A percentile compares a stretch with the other conserved stretches of the same genome.
phyloP scores from a whole-genome alignment of 2,113 vertebrate genomes.

The Mobula birostris region DNA sequence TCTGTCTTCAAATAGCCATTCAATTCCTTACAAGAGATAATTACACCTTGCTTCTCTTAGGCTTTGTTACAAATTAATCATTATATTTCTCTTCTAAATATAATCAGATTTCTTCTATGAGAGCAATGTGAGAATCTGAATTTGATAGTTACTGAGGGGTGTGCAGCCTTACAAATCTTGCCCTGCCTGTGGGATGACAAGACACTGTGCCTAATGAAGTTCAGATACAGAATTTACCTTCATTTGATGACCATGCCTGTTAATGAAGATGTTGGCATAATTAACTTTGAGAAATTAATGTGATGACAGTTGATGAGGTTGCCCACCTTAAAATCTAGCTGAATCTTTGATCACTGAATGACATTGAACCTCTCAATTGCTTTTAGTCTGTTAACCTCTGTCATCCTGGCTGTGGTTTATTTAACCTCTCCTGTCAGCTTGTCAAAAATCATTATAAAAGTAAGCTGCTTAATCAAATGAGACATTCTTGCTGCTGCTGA shows the following conservation, averaged over 20 bases:
- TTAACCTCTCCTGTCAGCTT: slow-evolving; percentile 28
- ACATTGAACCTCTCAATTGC: background rate
- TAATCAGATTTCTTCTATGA: background rate
- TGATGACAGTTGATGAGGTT: background rate
- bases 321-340: background rate
- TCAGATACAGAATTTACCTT: background rate
- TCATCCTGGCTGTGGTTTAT: slow-evolving; percentile 12
- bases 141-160: background rate
- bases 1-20: background rate
- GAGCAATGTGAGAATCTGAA: background rate
- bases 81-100: background rate
- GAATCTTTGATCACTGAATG: background rate
- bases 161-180: background rate
- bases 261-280: background rate
- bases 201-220: background rate
- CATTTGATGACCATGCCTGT: background rate
- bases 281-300: background rate
- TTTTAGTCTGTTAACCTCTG: background rate
- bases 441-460: background rate
- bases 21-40: background rate
- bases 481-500: background rate
- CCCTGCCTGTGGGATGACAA: background rate
- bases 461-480: slow-evolving; percentile 5
- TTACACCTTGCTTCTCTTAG: background rate
- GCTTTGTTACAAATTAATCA: background rate